phyloP scores from a whole-genome alignment of 2,888 invertebrate species.

The Eilema caniola region DNA sequence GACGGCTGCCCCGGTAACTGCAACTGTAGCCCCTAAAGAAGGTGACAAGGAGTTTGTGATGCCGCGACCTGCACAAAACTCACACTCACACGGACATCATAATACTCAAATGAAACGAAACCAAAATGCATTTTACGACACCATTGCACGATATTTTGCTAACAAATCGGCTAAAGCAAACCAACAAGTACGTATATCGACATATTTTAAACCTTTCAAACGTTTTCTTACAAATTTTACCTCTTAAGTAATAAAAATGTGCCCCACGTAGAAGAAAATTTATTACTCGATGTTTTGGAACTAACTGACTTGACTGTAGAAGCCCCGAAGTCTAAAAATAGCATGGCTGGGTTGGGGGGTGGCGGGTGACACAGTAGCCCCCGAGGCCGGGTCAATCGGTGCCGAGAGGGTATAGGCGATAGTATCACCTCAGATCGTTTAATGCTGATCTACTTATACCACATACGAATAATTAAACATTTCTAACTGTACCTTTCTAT shows the following conservation, averaged over 20 bases:
- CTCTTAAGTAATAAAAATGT: slow-evolving; percentile 16
- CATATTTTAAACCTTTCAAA: slow-evolving; percentile 6
- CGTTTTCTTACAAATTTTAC: slow-evolving; percentile 5
- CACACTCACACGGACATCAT: slow-evolving; percentile 67
- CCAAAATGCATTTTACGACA: slow-evolving; percentile 78
- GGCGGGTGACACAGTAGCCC: slow-evolving; percentile 78
- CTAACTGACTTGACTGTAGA: slow-evolving; percentile 62
- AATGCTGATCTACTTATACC: slow-evolving; percentile 37
- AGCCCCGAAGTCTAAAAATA: slow-evolving; percentile 83
- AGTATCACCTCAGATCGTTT: slow-evolving; percentile 56
- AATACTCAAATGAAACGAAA: slow-evolving; percentile 64
- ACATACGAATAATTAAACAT: slow-evolving; percentile 5
- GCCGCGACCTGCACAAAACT: slow-evolving; percentile 85
- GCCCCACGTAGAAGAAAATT: slow-evolving; percentile 32
- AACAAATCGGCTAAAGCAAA: slow-evolving; percentile 81
- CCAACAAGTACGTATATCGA: slow-evolving; percentile 84
- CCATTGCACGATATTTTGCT: slow-evolving; percentile 82
- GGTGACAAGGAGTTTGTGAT: slow-evolving; percentile 90
- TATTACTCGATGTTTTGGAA: slow-evolving; percentile 57
- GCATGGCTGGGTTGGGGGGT: slow-evolving; percentile 77
- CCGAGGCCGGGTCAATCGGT: slow-evolving; percentile 81
- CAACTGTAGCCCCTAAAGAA: slow-evolving; percentile 56
- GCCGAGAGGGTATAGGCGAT: slow-evolving; percentile 59
- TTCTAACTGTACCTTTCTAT: slow-evolving; percentile 31
- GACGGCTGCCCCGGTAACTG: slow-evolving; percentile 68